Evolutionary conservation across 1,140 invertebrate species (phyloP), one percentile per base, ranked within the genome.

Genomic region (Lucilia sericata): DNA sequence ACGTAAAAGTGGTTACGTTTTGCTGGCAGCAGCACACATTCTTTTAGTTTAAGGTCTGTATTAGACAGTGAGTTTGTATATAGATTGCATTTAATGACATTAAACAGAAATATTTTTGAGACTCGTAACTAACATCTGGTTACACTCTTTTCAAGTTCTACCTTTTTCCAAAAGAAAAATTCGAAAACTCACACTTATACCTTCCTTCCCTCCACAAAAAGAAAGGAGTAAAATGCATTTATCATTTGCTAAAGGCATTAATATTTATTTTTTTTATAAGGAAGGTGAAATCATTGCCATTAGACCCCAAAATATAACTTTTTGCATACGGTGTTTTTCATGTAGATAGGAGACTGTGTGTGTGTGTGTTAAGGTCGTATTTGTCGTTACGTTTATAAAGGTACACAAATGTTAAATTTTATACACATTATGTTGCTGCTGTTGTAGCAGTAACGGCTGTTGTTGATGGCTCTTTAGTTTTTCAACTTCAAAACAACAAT

Each of bases 381-480:
- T 21, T 70, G 21, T 70, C 65, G 65, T 70, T 70, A 70, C 14
- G 55, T 60, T 25, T 21, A 30, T 30, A 70, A 70, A 70, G 65
- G 65, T 70, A 70, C 65, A 70, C 65, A 70, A 70, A 70, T 70
- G 65, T 70, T 21, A 7, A 70, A 70, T 70, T 17, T 70, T 70
- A 9, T 80, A 80, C 5, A 75, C 30, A 17, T 76, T 76, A 42
- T 19, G 47, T 25, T 80, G 47, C 76, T 49, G 47, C 42, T 78
- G 17, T 19, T 49, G 76, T 80, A 30, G 25, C 25, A 30, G 25
- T 30, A 80, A 80, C 76, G 76, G 76, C 76, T 80, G 76, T 80
- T 80, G 42, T 80, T 80, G 76, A 80, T 80, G 76, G 42, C 21
- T 80, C 76, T 51, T 80, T 80, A 80, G 42, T 51, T 51, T 78